Conservation (phyloP, 2,797 vertebrate genomes). For the Danionella dracula region DNA sequence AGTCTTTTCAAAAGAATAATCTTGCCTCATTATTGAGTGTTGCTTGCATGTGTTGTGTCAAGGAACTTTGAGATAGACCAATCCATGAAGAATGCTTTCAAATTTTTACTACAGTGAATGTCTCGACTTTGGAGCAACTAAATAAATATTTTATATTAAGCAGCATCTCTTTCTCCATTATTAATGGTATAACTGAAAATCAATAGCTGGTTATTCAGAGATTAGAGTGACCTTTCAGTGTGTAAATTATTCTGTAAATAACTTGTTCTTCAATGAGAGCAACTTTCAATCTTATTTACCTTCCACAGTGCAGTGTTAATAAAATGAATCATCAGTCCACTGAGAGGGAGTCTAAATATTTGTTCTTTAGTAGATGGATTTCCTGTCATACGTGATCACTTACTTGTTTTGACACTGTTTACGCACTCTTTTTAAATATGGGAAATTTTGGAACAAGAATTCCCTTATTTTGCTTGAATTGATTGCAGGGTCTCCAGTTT, state of each 20-base stretch:
- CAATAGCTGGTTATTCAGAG: constrained; percentile 18
- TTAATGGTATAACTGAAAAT: constrained; percentile 35
- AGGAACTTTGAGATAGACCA: background rate
- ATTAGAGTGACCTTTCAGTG: constrained; percentile 36
- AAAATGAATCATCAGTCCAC: constrained; percentile 13
- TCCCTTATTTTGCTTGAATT: too few relatives aligned
- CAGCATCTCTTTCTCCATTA: constrained; percentile 7
- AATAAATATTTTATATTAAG: constrained; percentile 29
- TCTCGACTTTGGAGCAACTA: constrained; percentile 6
- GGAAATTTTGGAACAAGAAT: background rate
- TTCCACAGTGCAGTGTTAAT: constrained; percentile 9
- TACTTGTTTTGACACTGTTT: constrained; percentile 7
- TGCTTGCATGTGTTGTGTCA: background rate
- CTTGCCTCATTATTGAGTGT: background rate
- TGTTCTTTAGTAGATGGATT: constrained; percentile 1
- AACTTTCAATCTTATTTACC: constrained; percentile 23
- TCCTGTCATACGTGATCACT: constrained; percentile 6
- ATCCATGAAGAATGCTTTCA: constrained; percentile 3
- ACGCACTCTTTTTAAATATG: background rate
- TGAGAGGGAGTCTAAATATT: background rate
- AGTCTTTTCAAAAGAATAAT: constrained; percentile 22
- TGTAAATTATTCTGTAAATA: constrained; percentile 29
- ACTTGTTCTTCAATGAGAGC: constrained; percentile 19
- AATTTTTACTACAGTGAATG: constrained; percentile 8
- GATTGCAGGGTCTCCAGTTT: background rate